A percentile compares a stretch with the other conserved stretches of the same genome.
Evolutionary conservation across 2,888 invertebrate species (phyloP).

Genomic region (Conchocele bisecta): DNA sequence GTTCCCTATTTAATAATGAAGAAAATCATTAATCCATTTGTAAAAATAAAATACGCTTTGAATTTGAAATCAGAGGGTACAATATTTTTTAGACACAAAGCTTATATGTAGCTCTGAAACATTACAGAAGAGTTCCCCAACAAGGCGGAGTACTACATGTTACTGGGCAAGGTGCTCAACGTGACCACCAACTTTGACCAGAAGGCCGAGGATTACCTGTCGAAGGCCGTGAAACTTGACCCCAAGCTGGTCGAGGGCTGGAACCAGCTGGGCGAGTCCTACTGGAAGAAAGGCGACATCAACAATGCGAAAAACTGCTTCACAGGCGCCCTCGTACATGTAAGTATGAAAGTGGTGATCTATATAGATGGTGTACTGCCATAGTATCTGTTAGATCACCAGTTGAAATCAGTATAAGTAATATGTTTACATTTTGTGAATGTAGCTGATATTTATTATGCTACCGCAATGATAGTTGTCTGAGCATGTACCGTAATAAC

Average conservation of each 20-base stretch:
- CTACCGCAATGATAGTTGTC: too few species aligned
- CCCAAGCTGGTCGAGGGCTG: conserved; percentile 91
- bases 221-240: conserved; percentile 92
- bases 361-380: too few species aligned
- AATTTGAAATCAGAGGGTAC: too few species aligned
- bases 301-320: conserved; percentile 92
- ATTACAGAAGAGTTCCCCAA: conserved; percentile 72
- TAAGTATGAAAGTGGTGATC: conserved; percentile 61
- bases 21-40: too few species aligned
- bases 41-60: too few species aligned
- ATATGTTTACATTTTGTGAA: too few species aligned
- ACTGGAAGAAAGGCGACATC: conserved; percentile 93
- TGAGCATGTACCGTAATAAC: too few species aligned
- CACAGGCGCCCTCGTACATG: conserved; percentile 86
- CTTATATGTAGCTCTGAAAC: neutral
- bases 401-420: too few species aligned
- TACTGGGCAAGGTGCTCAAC: conserved; percentile 89
- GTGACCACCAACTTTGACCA: conserved; percentile 87
- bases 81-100: too few species aligned
- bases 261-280: conserved; percentile 95
- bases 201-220: conserved; percentile 89
- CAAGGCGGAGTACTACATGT: conserved; percentile 84
- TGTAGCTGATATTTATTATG: too few species aligned
- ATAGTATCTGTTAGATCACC: too few species aligned
- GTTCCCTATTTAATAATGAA: too few species aligned